Conservation (phyloP, 1,140 invertebrate genomes). For the Vollenhovia emeryi region DNA sequence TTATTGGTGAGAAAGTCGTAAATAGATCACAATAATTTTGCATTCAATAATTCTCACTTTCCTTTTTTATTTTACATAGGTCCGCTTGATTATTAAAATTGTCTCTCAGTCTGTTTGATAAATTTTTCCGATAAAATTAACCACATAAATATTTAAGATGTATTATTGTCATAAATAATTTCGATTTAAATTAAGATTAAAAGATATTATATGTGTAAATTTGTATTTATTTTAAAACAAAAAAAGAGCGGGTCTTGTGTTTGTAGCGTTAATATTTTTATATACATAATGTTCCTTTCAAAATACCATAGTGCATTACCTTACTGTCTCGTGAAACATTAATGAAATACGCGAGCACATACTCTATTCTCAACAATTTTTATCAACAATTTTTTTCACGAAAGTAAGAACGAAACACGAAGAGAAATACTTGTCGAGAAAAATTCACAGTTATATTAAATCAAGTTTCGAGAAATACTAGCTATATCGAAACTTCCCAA, state of each 20-base stretch:
- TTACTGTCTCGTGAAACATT: background rate
- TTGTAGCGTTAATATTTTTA: background rate
- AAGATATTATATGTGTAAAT: background rate
- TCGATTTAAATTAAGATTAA: background rate
- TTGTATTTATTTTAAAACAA: background rate
- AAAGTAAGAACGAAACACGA: background rate
- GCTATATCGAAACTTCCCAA: background rate
- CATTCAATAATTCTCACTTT: background rate
- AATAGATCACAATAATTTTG: background rate
- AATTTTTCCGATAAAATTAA: background rate
- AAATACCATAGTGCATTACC: background rate
- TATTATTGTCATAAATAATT: background rate
- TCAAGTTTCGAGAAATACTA: background rate
- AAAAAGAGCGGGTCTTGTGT: background rate
- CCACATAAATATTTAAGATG: background rate
- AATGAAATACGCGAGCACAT: background rate
- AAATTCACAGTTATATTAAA: background rate
- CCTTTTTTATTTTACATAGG: background rate
- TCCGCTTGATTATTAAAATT: background rate
- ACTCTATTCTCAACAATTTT: background rate
- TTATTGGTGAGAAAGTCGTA: background rate
- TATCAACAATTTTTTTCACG: background rate
- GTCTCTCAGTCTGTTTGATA: background rate
- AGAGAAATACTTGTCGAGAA: background rate
- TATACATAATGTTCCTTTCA: background rate